Conservation (phyloP, 2,888 invertebrate species). For the Chymomyza fuscimana region DNA sequence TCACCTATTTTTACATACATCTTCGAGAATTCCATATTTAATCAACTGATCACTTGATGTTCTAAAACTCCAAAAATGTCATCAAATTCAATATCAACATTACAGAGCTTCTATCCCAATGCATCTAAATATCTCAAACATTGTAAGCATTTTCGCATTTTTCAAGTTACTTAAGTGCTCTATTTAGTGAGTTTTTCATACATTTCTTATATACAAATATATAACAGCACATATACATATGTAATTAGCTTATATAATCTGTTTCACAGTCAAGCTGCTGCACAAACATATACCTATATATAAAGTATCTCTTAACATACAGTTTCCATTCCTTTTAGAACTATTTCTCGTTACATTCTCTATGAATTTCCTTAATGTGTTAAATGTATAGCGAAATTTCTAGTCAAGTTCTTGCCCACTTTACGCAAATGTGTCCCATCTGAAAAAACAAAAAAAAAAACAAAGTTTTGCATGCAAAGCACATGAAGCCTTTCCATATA, state of each 20-base stretch:
- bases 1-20: too few relatives aligned
- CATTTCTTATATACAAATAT: conserved; percentile 1
- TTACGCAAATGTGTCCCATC: conserved; percentile 25
- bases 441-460: not conserved
- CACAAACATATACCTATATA: conserved; percentile 14
- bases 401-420: conserved; percentile 76
- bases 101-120: too few relatives aligned
- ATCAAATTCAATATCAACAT: too few relatives aligned
- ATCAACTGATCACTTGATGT: too few relatives aligned
- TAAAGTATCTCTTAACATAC: conserved; percentile 7
- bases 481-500: conserved; percentile 23
- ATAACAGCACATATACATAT: too few relatives aligned
- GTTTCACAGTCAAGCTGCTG: not conserved
- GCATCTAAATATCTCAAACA: not conserved
- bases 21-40: too few relatives aligned
- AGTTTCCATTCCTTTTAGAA: not conserved
- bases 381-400: conserved; percentile 66
- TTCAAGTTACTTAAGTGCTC: conserved; percentile 1
- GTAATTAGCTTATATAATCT: not conserved
- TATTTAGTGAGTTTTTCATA: conserved; percentile 1
- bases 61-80: too few relatives aligned
- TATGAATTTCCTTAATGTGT: conserved; percentile 26
- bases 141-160: conserved; percentile 3
- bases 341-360: conserved; percentile 37
- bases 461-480: conserved; percentile 7